Base-by-base conservation (phyloP, 2,797 vertebrate genomes). In the Sternotherus odoratus region DNA sequence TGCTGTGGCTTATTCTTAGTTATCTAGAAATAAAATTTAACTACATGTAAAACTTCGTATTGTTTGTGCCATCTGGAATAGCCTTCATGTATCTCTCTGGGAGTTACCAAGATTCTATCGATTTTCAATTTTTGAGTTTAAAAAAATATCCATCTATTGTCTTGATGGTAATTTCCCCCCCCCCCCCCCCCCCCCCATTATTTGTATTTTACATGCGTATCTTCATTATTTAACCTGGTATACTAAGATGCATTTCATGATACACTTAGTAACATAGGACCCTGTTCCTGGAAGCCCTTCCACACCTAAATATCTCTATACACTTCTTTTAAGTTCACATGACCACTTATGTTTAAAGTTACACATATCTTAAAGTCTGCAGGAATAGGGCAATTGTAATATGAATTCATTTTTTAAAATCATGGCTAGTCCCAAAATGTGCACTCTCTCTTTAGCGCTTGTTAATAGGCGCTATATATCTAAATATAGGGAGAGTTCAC, bases 281-380 rank as follows among this genome's bases (percentile, higher is more conserved):
- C 79, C 3, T 80, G 16, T 7, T 53, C 89, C 49, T 90, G 51
- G 51, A 89, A 83, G 86, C 51, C 2, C 16, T 79, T 77, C 10
- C 53, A 2, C 3, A 3, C 5, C 19, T 83, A 33, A 26, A 79
- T 69, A 0, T 0, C 12, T 89, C 39, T n/a, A 23, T 1, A 28
- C 23, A 30, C 91, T 75, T 83, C 1, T 0, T 1, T 85, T 56
- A 26, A 87, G 72, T 78, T 15, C 46, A 6, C 1, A 10, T n/a
- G 5, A 36, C 89, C 72, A 1, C 46, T 86, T 15, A 0, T 46
- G 11, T 82, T 3, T 75, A 48, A 93, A 96, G 46, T 95, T 89
- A 63, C 77, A 77, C 28, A 88, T 46, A 19, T 57, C 74, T 87
- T 66, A 87, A 86, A 94, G 60, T 66, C 87, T 87, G 50, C 12